Conservation (phyloP, 1,140 invertebrate genomes). For the Drosophila mayri region DNA sequence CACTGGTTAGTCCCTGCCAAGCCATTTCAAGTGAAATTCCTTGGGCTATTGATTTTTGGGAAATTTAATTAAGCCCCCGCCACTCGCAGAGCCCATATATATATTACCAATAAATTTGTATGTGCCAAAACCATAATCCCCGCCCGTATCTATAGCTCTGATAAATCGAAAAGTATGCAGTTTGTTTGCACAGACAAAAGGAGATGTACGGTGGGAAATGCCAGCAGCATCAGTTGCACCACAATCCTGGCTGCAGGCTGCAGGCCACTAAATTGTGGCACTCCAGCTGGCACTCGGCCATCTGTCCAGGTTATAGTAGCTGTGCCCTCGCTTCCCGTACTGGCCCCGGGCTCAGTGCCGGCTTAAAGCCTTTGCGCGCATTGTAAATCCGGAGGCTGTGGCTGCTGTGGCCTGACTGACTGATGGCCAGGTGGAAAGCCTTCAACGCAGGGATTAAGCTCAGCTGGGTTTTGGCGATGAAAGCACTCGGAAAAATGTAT, state of each 20-base stretch:
- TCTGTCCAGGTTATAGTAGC: constrained; percentile 35
- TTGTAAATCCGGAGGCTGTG: constrained; percentile 49
- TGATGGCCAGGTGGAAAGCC: constrained; percentile 47
- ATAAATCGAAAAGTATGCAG: constrained; percentile 42
- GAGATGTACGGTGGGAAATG: constrained; percentile 4
- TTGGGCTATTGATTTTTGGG: constrained; percentile 33
- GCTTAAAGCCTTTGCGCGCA: constrained; percentile 52
- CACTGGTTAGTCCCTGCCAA: constrained; percentile 1
- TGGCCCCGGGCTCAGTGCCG: constrained; percentile 13
- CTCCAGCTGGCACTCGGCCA: constrained; percentile 51
- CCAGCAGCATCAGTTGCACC: constrained; percentile 26
- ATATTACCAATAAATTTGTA: constrained; percentile 41
- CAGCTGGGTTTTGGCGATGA: background rate
- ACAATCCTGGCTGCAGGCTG: constrained; percentile 42
- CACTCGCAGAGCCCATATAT: background rate
- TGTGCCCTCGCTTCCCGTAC: constrained; percentile 4
- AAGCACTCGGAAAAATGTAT: constrained; percentile 5
- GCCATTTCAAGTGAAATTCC: constrained; percentile 21
- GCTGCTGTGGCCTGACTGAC: constrained; percentile 35
- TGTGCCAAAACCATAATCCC: constrained; percentile 46
- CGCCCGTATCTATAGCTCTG: constrained; percentile 29
- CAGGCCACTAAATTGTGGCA: constrained; percentile 72
- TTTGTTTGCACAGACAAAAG: constrained; percentile 6
- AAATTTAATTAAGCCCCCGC: constrained; percentile 39
- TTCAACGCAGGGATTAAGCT: constrained; percentile 42